These are phyloP conservation scores for Microcebus jonahi DNA, from an alignment of 2,113 vertebrate genomes.

Conservation along the genomic window DNA sequence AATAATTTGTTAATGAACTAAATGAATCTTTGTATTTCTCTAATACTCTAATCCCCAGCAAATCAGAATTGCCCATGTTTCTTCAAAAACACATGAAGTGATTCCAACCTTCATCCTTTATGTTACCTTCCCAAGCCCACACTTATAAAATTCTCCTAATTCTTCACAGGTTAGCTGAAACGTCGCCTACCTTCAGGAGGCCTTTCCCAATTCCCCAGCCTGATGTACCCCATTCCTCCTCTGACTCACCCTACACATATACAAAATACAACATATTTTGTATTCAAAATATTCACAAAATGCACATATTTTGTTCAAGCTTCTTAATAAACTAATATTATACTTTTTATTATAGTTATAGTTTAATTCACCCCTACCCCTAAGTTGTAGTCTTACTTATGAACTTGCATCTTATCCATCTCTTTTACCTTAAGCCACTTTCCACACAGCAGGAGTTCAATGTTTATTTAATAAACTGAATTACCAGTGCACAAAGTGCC, in stretches of 20 bases:
- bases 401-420: background rate
- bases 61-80: background rate
- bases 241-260: background rate
- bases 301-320: background rate
- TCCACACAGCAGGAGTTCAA: background rate
- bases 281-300: no score
- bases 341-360: background rate
- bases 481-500: constrained; percentile 26
- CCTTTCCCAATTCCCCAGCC: background rate
- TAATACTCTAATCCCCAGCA: background rate
- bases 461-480: constrained; percentile 49
- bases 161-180: background rate
- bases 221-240: background rate
- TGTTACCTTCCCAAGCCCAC: background rate
- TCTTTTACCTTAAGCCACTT: background rate
- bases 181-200: background rate
- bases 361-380: background rate
- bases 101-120: background rate
- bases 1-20: constrained; percentile 17
- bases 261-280: no score
- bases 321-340: background rate
- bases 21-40: background rate
- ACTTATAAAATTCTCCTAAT: background rate
- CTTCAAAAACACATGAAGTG: background rate
- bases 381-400: background rate